Conservation (phyloP, 1,140 invertebrate species). For the Zaprionus kolodkinae region DNA sequence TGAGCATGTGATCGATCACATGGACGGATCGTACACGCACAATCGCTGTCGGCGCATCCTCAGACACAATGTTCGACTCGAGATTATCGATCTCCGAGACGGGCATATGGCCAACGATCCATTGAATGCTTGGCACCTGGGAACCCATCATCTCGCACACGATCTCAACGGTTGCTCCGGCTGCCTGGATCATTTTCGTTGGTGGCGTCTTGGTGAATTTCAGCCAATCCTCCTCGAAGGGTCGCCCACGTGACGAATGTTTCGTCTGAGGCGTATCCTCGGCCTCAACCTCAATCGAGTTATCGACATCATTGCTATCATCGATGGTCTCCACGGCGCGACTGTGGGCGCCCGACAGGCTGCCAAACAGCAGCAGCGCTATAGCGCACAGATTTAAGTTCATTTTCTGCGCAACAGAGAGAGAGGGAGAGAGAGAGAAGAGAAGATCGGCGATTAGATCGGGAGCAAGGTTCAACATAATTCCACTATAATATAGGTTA, state of each 20-base stretch:
- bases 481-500: conserved; percentile 69
- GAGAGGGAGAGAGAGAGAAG: neutral
- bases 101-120: conserved; percentile 87
- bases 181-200: conserved; percentile 74
- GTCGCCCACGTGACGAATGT: conserved; percentile 20
- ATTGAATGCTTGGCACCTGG: conserved; percentile 88
- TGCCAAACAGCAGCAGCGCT: conserved; percentile 77
- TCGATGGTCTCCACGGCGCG: conserved; percentile 76
- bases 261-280: conserved; percentile 48
- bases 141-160: conserved; percentile 89
- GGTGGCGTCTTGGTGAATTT: conserved; percentile 85
- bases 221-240: conserved; percentile 85
- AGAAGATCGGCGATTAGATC: conserved; percentile 3
- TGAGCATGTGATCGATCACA: conserved; percentile 84
- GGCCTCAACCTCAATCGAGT: conserved; percentile 70
- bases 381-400: conserved; percentile 81
- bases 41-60: conserved; percentile 85
- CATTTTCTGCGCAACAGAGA: conserved; percentile 84
- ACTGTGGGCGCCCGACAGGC: conserved; percentile 56
- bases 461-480: conserved; percentile 29
- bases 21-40: conserved; percentile 88
- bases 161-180: conserved; percentile 86
- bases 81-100: conserved; percentile 85
- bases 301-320: conserved; percentile 74
- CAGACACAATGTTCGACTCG: conserved; percentile 85